Conservation (phyloP, 1,140 invertebrate genomes). For the Leptinotarsa lineolata region DNA sequence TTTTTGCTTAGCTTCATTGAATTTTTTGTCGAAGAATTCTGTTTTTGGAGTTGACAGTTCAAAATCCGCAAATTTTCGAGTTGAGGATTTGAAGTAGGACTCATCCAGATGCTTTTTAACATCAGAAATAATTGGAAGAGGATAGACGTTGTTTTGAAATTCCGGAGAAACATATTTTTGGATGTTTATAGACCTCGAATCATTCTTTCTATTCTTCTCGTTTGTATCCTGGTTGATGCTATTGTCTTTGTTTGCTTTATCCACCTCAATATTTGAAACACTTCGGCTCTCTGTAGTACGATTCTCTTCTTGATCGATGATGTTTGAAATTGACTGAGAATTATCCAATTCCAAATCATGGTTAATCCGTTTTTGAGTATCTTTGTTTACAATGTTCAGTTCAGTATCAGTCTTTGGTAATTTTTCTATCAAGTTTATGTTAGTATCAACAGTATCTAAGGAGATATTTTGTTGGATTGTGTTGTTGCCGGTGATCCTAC, state of each 20-base stretch:
- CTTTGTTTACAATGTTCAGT: slow-evolving; percentile 13
- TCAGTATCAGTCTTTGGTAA: slow-evolving; percentile 29
- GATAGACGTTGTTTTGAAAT: slow-evolving; percentile 50
- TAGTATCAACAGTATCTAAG: slow-evolving; percentile 30
- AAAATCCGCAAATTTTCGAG: slow-evolving; percentile 25
- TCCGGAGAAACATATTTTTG: slow-evolving; percentile 48
- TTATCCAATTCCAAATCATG: slow-evolving; percentile 2
- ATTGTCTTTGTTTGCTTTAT: slow-evolving; percentile 8
- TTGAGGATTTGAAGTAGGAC: slow-evolving; percentile 27
- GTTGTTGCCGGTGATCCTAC: slow-evolving; percentile 19
- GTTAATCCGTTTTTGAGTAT: neutral
- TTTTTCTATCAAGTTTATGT: slow-evolving; percentile 35
- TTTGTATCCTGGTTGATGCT: neutral
- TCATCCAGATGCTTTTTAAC: slow-evolving; percentile 42
- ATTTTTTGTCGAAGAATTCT: slow-evolving; percentile 44
- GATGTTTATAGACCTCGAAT: slow-evolving; percentile 43
- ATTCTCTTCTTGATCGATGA: slow-evolving; percentile 19
- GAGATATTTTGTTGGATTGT: neutral
- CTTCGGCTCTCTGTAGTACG: slow-evolving; percentile 22
- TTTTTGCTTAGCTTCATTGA: slow-evolving; percentile 43
- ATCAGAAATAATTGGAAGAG: slow-evolving; percentile 35
- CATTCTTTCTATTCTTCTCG: slow-evolving; percentile 25
- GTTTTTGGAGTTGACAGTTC: slow-evolving; percentile 48
- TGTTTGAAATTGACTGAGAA: slow-evolving; percentile 14
- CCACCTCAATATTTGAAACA: slow-evolving; percentile 1